A percentile compares a stretch with the other conserved stretches of the same genome.
Conservation (phyloP, 2,113 vertebrate species). For the Petrocephalus zakoni region DNA sequence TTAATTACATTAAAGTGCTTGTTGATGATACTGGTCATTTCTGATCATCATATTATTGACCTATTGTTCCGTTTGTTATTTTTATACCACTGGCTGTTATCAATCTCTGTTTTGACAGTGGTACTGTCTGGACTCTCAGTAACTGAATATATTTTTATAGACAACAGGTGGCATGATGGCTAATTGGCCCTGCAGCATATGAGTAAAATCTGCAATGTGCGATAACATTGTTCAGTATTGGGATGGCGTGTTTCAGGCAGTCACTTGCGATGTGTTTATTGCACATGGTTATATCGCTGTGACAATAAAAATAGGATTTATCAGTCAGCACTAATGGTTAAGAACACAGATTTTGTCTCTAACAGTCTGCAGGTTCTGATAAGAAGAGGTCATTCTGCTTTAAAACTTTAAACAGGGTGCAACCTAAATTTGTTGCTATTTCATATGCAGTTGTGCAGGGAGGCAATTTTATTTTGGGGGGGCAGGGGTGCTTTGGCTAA, state of each 20-base stretch:
- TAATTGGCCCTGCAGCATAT: not conserved
- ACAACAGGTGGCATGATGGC: not conserved
- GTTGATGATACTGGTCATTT: not conserved
- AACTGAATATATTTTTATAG: not conserved
- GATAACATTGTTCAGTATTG: not conserved
- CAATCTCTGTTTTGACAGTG: not conserved
- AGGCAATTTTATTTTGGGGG: not conserved
- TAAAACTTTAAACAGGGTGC: not conserved
- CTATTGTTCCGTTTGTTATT: not conserved
- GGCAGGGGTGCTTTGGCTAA: not conserved
- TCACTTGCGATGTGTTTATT: not conserved
- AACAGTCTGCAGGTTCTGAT: not conserved
- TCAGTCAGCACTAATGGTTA: not conserved
- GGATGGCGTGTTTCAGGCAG: not conserved
- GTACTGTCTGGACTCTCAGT: not conserved
- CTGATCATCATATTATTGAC: not conserved
- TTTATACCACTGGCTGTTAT: not conserved
- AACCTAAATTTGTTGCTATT: not conserved
- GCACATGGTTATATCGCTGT: not conserved
- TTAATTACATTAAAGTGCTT: not conserved
- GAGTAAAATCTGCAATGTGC: not conserved
- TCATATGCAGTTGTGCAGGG: not conserved
- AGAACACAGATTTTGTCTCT: not conserved
- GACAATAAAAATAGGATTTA: not conserved
- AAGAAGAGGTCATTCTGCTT: not conserved